A percentile compares a stretch with the other conserved stretches of the same genome.
Evolutionary conservation across 2,797 vertebrate genomes (phyloP).

Genomic region (Onychomys torridus): DNA sequence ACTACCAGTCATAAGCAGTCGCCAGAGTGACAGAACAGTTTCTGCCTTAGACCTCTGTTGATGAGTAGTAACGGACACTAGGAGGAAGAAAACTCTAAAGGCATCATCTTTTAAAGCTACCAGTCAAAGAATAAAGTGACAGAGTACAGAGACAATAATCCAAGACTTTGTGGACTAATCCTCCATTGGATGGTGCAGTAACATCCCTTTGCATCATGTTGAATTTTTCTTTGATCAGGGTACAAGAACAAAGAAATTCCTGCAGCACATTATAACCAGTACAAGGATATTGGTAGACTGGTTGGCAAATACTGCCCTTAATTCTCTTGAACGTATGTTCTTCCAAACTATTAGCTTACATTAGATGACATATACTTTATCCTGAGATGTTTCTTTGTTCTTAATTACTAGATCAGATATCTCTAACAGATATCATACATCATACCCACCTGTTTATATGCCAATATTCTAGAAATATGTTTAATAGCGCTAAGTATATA

Average conservation of each 20-base stretch:
- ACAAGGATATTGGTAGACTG: background rate
- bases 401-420: background rate
- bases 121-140: background rate
- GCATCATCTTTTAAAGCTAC: background rate
- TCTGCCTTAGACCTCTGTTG: background rate
- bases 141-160: background rate
- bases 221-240: background rate
- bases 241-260: background rate
- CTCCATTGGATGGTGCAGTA: background rate
- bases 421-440: background rate
- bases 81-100: background rate
- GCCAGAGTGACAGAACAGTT: background rate
- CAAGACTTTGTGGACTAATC: background rate
- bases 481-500: background rate
- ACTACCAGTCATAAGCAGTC: background rate
- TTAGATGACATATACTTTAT: background rate
- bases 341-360: background rate
- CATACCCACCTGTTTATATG: background rate
- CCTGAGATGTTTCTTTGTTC: background rate
- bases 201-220: background rate
- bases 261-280: background rate
- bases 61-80: no score
- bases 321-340: background rate
- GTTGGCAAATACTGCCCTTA: background rate
- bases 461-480: background rate